A percentile compares a stretch with the other conserved stretches of the same genome.
Evolutionary conservation across 2,113 vertebrate species (phyloP).

Genomic region (Aphelocoma coerulescens): DNA sequence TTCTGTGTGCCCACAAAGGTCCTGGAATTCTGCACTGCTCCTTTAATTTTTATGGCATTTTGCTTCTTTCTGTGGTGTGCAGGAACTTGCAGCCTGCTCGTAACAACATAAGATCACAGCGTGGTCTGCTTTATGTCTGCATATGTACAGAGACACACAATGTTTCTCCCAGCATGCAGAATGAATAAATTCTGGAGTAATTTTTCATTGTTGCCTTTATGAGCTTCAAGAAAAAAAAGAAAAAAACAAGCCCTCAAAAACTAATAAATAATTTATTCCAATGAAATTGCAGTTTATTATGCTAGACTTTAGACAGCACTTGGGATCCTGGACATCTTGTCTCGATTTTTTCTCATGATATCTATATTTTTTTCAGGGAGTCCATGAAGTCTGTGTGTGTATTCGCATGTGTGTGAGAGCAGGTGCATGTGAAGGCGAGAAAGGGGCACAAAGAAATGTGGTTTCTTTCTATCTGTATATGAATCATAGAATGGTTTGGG

Average conservation of each 20-base stretch:
- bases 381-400: not conserved
- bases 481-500: not conserved
- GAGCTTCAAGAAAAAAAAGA: not conserved
- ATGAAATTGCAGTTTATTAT: not conserved
- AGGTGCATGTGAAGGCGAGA: not conserved
- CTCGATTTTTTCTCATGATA: not conserved
- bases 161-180: not conserved
- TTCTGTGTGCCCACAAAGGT: not conserved
- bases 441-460: rapidly evolving
- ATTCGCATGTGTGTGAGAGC: not conserved
- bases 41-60: not conserved
- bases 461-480: not conserved
- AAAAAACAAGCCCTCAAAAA: not conserved
- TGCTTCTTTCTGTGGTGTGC: not conserved
- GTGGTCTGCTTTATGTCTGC: constrained; percentile 9
- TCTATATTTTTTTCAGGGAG: not conserved
- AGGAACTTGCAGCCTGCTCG: not conserved
- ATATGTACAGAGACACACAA: not conserved
- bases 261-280: constrained; percentile 22
- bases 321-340: not conserved
- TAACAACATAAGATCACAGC: constrained; percentile 7
- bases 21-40: not conserved
- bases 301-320: not conserved
- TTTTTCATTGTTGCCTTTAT: constrained; percentile 36
- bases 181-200: not conserved